A percentile compares a stretch with the other conserved stretches of the same genome.
These are phyloP conservation scores for Helobdella robusta DNA, from an alignment of 2,888 invertebrate species.

Conservation along the genomic window DNA sequence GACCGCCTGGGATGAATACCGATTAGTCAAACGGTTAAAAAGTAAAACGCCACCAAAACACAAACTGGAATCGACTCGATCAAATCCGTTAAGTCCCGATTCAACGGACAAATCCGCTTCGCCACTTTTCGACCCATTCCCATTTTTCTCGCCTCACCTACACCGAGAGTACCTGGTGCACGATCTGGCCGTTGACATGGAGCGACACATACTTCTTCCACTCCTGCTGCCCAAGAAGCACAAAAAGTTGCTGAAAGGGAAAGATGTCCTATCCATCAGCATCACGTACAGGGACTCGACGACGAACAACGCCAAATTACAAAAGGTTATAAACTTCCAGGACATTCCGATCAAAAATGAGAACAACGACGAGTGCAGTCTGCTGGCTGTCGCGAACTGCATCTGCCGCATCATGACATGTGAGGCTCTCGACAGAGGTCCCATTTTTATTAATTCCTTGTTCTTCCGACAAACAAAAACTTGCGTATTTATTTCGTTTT, in stretches of 20 bases:
- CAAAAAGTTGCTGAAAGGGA: conserved; percentile 34
- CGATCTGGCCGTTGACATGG: conserved; percentile 31
- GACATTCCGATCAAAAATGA: conserved; percentile 32
- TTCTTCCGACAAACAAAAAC: too few relatives aligned
- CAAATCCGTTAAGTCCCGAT: too few relatives aligned
- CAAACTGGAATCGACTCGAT: conserved; percentile 2
- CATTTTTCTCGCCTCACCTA: not conserved
- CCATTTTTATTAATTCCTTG: too few relatives aligned
- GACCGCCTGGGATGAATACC: not conserved
- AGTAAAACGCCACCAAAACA: not conserved
- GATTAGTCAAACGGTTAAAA: not conserved
- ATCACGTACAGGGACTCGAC: conserved; percentile 30
- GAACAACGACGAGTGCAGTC: conserved; percentile 27
- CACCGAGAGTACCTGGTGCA: conserved; percentile 27
- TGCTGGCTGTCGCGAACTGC: conserved; percentile 26
- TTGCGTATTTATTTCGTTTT: too few relatives aligned
- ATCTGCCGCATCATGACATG: conserved; percentile 29
- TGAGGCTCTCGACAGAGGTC: conserved; percentile 25
- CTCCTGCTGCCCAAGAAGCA: conserved; percentile 33
- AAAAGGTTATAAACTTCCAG: conserved; percentile 28
- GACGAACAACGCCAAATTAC: conserved; percentile 13
- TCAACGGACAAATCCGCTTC: not conserved
- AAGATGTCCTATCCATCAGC: conserved; percentile 30
- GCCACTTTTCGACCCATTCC: not conserved
- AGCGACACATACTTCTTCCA: conserved; percentile 29